phyloP scores from a whole-genome alignment of 2,888 invertebrate genomes.

The Napeogenes inachia region DNA sequence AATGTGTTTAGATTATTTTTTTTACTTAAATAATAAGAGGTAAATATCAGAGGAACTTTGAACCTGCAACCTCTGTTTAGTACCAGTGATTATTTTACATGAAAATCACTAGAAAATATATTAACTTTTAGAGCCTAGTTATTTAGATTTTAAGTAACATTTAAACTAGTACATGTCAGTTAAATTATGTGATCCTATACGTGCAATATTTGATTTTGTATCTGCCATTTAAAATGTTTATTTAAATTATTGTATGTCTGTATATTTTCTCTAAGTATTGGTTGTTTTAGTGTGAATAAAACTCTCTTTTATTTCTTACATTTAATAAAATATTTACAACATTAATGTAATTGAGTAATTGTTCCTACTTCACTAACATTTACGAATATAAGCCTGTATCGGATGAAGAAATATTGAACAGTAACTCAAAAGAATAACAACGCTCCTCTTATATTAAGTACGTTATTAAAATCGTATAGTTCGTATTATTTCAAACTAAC shows the following conservation, averaged over 20 bases:
- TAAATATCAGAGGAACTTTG: background rate
- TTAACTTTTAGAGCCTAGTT: background rate
- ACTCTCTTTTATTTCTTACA: conserved; percentile 37
- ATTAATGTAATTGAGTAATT: conserved; percentile 32
- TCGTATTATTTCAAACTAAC: too few species aligned
- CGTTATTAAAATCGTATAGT: background rate
- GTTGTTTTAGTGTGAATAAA: conserved; percentile 31
- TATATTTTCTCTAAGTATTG: background rate
- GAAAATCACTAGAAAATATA: background rate
- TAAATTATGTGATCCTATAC: conserved; percentile 3
- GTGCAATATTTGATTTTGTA: conserved; percentile 10
- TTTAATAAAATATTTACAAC: conserved; percentile 63
- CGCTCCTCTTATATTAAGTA: background rate
- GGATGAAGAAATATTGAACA: conserved; percentile 19
- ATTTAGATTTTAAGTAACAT: background rate
- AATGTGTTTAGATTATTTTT: too few species aligned
- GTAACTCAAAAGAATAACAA: conserved; percentile 13
- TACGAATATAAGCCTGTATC: conserved; percentile 25
- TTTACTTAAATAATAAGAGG: background rate
- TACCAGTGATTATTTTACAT: background rate
- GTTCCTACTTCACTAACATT: conserved; percentile 29
- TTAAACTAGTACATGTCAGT: background rate
- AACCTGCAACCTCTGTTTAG: background rate
- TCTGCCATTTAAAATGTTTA: conserved; percentile 4
- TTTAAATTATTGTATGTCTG: background rate